Evolutionary conservation across 1,140 invertebrate genomes (phyloP), one percentile per base, ranked within the genome.

Genomic region (Danaus plexippus): DNA sequence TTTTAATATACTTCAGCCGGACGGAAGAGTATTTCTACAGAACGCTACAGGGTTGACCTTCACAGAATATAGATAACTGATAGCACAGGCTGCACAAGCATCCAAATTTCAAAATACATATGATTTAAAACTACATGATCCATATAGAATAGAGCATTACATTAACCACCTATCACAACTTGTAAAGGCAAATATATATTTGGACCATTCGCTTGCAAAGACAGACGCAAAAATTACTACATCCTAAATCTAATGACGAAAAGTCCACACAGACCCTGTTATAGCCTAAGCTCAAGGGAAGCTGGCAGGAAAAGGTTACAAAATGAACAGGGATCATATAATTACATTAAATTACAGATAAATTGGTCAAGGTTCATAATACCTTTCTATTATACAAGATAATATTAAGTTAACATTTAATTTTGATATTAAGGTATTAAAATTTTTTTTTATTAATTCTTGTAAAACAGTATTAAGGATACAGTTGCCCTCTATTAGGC

Each of bases 161-260:
- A 47, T 63, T 77, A 72, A 55, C 72, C 63, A 51, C 67, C 81
- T 81, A 85, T 85, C 82, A 85, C 82, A 85, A 85, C 81, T 77
- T 75, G 77, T 57, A 83, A 85, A 85, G 81, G 81, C 81, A 77
- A 73, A 55, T 74, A 66, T 63, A 72, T 67, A 67, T 64, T 85
- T 82, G 81, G 79, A 82, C 81, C 79, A 67, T 76, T 76, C 67
- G 70, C 79, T 82, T 81, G 76, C 75, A 72, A 75, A 66, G 67
- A 74, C 73, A 57, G 52, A 61, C 43, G 50, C 44, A 45, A 15
- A 6, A 45, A 52, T 43, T 22, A 50, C 15, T 42, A 59, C 41
- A 43, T 11, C 12, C 11, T 22, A 18, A 42, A 18, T 43, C n/a
- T 9, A 50, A 51, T 11, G 49, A 42, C 43, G 49, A 51, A 51